These are phyloP conservation scores for Todiramphus saurophagus DNA, from an alignment of 2,113 vertebrate genomes.

Conservation along the genomic window DNA sequence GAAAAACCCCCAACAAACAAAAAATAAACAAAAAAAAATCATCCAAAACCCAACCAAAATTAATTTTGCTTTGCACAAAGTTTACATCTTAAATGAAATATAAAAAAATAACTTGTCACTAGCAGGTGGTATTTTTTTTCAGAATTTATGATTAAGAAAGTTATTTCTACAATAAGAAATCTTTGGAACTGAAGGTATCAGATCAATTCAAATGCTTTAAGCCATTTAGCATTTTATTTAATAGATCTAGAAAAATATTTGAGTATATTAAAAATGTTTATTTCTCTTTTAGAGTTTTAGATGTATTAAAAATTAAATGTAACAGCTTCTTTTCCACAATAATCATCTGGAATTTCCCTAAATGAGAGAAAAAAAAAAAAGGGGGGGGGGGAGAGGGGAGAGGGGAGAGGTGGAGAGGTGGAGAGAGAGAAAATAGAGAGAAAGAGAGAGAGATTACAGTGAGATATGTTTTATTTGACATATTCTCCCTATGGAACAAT, in stretches of 20 bases:
- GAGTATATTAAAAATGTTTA: constrained; percentile 5
- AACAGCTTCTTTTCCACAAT: constrained; percentile 17
- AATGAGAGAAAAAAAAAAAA: not conserved
- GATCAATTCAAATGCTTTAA: not conserved
- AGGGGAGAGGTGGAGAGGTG: too few species aligned
- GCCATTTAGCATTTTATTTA: constrained; percentile 1
- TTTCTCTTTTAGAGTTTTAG: constrained; percentile 51
- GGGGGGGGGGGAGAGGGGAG: fast-evolving
- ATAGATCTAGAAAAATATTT: constrained; percentile 55
- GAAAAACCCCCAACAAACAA: not conserved
- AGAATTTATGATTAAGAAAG: not conserved
- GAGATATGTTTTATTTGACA: constrained; percentile 69
- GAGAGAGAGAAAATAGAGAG: not conserved
- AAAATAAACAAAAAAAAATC: too few species aligned
- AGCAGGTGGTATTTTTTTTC: not conserved
- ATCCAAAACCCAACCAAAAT: not conserved
- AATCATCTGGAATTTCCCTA: constrained; percentile 17
- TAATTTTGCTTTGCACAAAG: not conserved
- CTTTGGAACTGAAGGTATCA: not conserved
- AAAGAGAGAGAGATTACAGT: not conserved
- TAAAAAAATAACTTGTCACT: not conserved
- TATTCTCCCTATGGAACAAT: constrained; percentile 69
- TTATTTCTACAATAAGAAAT: not conserved
- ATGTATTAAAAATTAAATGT: not conserved
- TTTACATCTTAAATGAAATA: not conserved